A percentile compares a stretch with the other conserved stretches of the same genome.
Evolutionary conservation across 2,797 vertebrate species (phyloP).

Genomic region (Semaprochilodus insignis): DNA sequence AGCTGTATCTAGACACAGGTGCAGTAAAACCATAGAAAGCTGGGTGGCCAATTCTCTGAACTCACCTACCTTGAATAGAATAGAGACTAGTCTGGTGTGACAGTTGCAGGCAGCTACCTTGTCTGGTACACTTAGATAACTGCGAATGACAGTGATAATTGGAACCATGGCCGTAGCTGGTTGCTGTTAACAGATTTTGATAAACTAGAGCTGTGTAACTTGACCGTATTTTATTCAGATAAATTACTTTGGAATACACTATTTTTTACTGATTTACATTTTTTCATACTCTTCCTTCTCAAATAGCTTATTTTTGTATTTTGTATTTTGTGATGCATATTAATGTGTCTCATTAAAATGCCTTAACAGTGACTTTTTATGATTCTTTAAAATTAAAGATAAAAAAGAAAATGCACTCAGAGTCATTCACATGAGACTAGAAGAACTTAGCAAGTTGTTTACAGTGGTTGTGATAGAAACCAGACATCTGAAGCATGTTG

Average conservation of each 20-base stretch:
- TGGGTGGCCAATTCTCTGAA: conserved; percentile 21
- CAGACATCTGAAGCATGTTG: too few species aligned
- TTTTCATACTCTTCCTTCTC: too few species aligned
- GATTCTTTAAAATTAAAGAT: too few species aligned
- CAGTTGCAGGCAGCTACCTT: not conserved
- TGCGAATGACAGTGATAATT: not conserved
- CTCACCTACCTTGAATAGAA: conserved; percentile 12
- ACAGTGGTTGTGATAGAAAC: too few species aligned
- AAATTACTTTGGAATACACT: not conserved
- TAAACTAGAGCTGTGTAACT: not conserved
- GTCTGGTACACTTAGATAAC: not conserved
- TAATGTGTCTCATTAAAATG: too few species aligned
- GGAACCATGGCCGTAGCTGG: not conserved
- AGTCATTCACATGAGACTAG: too few species aligned
- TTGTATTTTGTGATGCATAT: too few species aligned
- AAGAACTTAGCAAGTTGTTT: too few species aligned
- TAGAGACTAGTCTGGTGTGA: conserved; percentile 8
- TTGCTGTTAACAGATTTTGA: not conserved
- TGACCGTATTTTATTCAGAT: not conserved
- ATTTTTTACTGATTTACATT: not conserved
- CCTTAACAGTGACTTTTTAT: too few species aligned
- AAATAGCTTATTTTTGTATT: too few species aligned
- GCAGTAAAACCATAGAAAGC: conserved; percentile 9
- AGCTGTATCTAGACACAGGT: conserved; percentile 21
- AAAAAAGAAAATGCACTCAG: too few species aligned